Evolutionary conservation across 2,113 vertebrate species (phyloP), one percentile per base, ranked within the genome.

Genomic region (Sula dactylatra): DNA sequence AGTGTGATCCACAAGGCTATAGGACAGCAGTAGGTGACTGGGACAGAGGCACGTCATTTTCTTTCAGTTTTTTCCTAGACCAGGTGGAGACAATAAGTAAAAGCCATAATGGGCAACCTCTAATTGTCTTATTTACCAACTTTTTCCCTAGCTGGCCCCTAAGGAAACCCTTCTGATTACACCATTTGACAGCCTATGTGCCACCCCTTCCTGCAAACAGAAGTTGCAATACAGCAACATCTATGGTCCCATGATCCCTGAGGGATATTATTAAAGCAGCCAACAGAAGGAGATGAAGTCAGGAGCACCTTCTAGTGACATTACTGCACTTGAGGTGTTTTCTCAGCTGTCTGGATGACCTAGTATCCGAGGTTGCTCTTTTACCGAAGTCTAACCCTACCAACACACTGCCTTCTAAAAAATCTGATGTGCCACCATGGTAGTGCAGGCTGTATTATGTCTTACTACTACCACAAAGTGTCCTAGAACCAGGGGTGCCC

Each of bases 351-450:
- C 40, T 54, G 31, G 24, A 21, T 65, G 20, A 40, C 21, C 19
- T 52, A 42, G 40, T 70, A 21, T 26, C n/a, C 1, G 2, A 77
- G 27, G 26, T 47, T 88, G 25, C 29, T 38, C 38, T 69, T 25
- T 10, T 87, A 59, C 8, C 19, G 13, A 36, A 86, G 34, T 40
- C 38, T 82, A 64, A 64, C 15, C 15, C 36, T 84, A 47, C 44
- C 34, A 50, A 38, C 10, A 36, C 11, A 36, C 11, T 25, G 11
- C 19, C 34, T 84, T 73, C 26, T 69, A 45, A 18, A 40, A 86
- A 34, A 5, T 36, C 34, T 74, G 25, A 44, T 0, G 0, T 42
- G 59, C 78, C 42, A 56, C 13, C 32, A 7, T 0, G 0, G 64
- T 70, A 36, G 11, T 45, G 16, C 22, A 20, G 50, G 16, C 59